These are phyloP conservation scores for Tetragonisca angustula DNA, from an alignment of 2,888 invertebrate genomes.

Conservation along the genomic window DNA sequence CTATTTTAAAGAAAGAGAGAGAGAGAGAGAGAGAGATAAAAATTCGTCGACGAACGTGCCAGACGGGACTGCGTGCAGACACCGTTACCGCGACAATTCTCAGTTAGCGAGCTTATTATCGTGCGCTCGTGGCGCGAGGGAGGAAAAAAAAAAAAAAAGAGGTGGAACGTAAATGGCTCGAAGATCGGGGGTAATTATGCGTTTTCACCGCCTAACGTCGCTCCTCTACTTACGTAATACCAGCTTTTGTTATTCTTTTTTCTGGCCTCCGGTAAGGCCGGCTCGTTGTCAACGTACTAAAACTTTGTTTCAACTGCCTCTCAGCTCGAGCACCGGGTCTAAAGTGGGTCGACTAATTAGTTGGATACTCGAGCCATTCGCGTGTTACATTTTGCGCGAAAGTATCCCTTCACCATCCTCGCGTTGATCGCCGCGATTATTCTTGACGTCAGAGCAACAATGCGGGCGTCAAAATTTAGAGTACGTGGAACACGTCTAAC, in stretches of 20 bases:
- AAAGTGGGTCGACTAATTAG: constrained; percentile 57
- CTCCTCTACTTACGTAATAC: background rate
- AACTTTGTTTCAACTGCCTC: constrained; percentile 42
- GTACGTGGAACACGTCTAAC: background rate
- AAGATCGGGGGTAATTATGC: constrained; percentile 31
- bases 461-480: background rate
- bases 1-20: background rate
- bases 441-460: background rate
- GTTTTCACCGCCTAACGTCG: constrained; percentile 15
- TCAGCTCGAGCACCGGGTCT: constrained; percentile 13
- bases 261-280: constrained; percentile 10
- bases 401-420: background rate
- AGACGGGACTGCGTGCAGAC: background rate
- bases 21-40: background rate
- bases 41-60: background rate
- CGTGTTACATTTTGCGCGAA: constrained; percentile 32
- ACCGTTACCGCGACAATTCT: background rate
- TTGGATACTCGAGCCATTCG: constrained; percentile 32
- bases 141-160: background rate
- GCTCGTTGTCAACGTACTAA: constrained; percentile 26
- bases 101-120: background rate
- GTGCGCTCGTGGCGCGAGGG: background rate
- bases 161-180: constrained; percentile 12
- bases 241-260: constrained; percentile 25
- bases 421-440: background rate